phyloP scores from a whole-genome alignment of 2,113 vertebrate species.

The Amazona guildingii region DNA sequence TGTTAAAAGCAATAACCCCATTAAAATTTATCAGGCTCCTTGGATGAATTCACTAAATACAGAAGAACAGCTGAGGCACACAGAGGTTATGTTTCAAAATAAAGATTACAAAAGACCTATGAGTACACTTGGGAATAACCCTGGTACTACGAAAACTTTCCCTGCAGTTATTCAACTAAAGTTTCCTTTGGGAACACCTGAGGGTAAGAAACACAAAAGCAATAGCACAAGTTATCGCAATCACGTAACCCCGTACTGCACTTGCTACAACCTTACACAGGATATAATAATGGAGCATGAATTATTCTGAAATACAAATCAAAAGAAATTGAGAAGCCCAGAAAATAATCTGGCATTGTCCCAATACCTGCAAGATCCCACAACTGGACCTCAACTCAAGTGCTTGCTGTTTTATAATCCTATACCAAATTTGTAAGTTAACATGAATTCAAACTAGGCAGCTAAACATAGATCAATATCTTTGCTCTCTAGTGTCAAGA shows the following conservation, averaged over 20 bases:
- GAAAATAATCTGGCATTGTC: not conserved
- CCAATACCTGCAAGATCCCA: slow-evolving; percentile 21
- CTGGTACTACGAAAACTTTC: not conserved
- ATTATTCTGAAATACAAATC: not conserved
- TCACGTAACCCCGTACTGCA: not conserved
- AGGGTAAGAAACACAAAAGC: not conserved
- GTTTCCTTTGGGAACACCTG: not conserved
- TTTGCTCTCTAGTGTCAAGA: not conserved
- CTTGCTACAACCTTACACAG: not conserved
- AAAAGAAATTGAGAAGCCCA: not conserved
- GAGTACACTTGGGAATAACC: not conserved
- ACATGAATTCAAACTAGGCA: not conserved
- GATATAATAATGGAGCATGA: not conserved
- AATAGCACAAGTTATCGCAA: not conserved
- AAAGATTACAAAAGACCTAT: not conserved
- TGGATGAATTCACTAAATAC: not conserved
- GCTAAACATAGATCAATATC: not conserved
- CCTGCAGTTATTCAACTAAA: not conserved
- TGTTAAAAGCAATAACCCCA: not conserved
- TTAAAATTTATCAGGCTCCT: not conserved
- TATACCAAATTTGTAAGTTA: slow-evolving; percentile 18
- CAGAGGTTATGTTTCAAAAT: not conserved
- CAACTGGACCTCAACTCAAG: not conserved
- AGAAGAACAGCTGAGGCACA: not conserved
- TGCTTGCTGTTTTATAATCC: not conserved